These are phyloP conservation scores for Amorpha juglandis DNA, from an alignment of 2,888 invertebrate species.

Conservation along the genomic window DNA sequence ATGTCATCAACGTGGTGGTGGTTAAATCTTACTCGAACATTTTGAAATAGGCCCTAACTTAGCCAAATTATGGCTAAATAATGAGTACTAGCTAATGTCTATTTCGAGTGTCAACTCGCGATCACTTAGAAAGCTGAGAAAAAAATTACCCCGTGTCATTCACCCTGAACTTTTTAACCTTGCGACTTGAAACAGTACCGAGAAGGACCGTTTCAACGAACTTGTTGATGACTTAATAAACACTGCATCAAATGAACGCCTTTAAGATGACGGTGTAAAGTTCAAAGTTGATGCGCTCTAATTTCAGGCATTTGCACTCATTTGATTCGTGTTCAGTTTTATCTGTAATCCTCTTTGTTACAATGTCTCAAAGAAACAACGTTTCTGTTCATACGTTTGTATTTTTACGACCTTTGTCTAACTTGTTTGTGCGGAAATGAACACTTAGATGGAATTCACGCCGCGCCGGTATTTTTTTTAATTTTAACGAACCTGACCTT, in stretches of 20 bases:
- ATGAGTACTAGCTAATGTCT: constrained; percentile 39
- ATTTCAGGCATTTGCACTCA: neutral
- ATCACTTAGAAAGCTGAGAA: constrained; percentile 56
- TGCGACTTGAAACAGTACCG: constrained; percentile 57
- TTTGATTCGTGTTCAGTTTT: neutral
- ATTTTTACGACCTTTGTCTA: constrained; percentile 26
- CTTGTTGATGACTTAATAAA: constrained; percentile 62
- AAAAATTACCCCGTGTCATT: constrained; percentile 60
- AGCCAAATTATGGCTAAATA: neutral
- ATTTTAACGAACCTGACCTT: neutral
- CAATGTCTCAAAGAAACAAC: constrained; percentile 18
- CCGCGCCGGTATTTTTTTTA: neutral
- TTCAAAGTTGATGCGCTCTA: constrained; percentile 7
- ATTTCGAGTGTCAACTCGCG: constrained; percentile 57
- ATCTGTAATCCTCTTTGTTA: neutral
- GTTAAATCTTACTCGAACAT: too few species aligned
- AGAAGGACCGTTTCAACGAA: constrained; percentile 64
- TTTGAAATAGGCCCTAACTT: too few species aligned
- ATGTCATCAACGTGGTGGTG: too few species aligned
- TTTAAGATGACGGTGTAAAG: constrained; percentile 31
- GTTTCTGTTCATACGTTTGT: constrained; percentile 18
- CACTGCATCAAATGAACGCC: constrained; percentile 29
- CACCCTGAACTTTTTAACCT: constrained; percentile 74
- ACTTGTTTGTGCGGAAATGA: constrained; percentile 11
- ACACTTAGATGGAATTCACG: constrained; percentile 19